These are phyloP conservation scores for Spodoptera picta DNA, from an alignment of 2,888 invertebrate genomes.

Conservation along the genomic window DNA sequence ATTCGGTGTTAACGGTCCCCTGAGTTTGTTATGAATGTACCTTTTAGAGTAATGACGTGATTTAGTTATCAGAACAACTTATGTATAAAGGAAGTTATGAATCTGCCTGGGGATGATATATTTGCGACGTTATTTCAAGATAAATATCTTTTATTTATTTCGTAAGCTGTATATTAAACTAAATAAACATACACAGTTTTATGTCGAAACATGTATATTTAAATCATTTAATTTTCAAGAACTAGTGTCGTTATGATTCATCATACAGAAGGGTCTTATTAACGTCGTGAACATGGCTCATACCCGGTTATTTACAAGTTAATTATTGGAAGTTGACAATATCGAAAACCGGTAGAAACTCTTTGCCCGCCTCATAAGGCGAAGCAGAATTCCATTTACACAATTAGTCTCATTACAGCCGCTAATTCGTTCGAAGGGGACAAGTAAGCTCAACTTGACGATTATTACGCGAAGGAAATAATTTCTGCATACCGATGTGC, in stretches of 20 bases:
- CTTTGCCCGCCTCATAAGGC: conserved; percentile 64
- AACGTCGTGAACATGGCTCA: conserved; percentile 41
- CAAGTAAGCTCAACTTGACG: conserved; percentile 78
- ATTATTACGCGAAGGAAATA: conserved; percentile 67
- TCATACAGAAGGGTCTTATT: conserved; percentile 49
- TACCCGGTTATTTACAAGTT: conserved; percentile 58
- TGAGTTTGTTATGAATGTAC: conserved; percentile 36
- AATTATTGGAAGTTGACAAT: conserved; percentile 64
- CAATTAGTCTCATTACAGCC: conserved; percentile 79
- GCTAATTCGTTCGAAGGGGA: conserved; percentile 77
- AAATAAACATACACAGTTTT: conserved; percentile 37
- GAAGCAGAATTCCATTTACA: conserved; percentile 73
- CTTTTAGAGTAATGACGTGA: conserved; percentile 30
- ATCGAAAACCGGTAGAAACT: conserved; percentile 61
- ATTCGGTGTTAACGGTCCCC: conserved; percentile 56
- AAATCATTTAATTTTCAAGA: conserved; percentile 46
- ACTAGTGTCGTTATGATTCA: conserved; percentile 48
- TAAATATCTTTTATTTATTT: no score
- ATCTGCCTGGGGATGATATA: conserved; percentile 13
- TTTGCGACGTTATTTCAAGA: not conserved
- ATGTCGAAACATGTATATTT: conserved; percentile 41
- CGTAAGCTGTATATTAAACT: conserved; percentile 1
- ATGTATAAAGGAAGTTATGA: not conserved
- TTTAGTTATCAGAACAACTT: conserved; percentile 20
- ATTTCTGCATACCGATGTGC: conserved; percentile 76